phyloP scores from a whole-genome alignment of 2,113 vertebrate genomes.

The Lanius ludovicianus region DNA sequence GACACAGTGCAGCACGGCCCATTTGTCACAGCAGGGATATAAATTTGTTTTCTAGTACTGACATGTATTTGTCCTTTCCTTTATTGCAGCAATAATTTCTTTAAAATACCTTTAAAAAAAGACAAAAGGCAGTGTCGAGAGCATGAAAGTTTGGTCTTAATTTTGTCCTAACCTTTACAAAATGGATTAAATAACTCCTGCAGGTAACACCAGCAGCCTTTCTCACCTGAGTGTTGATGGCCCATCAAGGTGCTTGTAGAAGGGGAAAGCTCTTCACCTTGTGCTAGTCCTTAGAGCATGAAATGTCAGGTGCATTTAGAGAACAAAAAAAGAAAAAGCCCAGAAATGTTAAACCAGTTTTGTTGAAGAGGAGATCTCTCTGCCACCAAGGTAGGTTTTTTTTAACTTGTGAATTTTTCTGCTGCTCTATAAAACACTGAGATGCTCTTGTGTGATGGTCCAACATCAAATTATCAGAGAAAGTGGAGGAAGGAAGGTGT shows the following conservation, averaged over 20 bases:
- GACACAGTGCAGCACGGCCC: rapidly evolving
- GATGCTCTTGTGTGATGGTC: background rate
- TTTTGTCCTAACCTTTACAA: conserved; percentile 61
- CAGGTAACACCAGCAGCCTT: background rate
- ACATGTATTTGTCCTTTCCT: conserved; percentile 49
- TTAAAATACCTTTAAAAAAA: conserved; percentile 14
- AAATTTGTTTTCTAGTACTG: conserved; percentile 50
- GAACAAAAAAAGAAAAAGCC: background rate
- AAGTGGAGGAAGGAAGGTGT: background rate
- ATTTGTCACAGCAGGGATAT: conserved; percentile 25
- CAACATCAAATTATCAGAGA: background rate
- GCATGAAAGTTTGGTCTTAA: conserved; percentile 22
- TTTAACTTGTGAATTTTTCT: background rate
- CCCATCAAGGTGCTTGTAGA: background rate
- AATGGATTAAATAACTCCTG: conserved; percentile 9
- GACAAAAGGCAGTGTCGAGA: background rate
- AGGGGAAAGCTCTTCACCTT: background rate
- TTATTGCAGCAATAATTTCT: conserved; percentile 39
- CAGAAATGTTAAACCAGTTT: background rate
- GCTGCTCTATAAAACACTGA: background rate
- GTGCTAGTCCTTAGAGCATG: background rate
- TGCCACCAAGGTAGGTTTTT: background rate
- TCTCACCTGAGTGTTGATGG: background rate
- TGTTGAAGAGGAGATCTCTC: background rate
- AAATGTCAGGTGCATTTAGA: background rate